phyloP scores from a whole-genome alignment of 2,113 vertebrate species.

The Pedetes capensis region DNA sequence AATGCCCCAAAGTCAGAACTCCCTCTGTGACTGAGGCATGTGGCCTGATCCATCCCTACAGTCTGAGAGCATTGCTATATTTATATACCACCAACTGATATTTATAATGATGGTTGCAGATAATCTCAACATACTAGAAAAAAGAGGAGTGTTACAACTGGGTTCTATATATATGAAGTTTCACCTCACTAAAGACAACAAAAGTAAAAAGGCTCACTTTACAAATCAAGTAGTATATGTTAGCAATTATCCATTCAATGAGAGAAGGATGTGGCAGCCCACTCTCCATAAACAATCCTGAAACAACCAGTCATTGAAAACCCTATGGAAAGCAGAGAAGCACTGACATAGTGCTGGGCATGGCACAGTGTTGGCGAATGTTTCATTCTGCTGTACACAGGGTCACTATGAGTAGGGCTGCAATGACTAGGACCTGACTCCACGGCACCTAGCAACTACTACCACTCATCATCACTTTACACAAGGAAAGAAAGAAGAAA shows the following conservation, averaged over 20 bases:
- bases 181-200: neutral
- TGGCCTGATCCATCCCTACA: neutral
- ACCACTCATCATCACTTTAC: neutral
- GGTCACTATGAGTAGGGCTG: too few species aligned
- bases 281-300: neutral
- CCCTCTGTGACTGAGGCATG: neutral
- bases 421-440: too few species aligned
- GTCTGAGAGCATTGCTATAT: neutral
- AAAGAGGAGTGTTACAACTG: neutral
- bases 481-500: neutral
- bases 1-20: neutral
- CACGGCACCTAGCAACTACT: too few species aligned
- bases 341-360: too few species aligned
- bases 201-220: neutral
- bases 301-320: too few species aligned
- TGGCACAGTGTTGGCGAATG: too few species aligned
- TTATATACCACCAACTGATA: neutral
- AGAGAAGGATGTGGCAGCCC: too few species aligned
- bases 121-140: neutral
- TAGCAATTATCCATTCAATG: slow-evolving; percentile 1
- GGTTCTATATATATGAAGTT: neutral
- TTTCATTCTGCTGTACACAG: too few species aligned
- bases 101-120: neutral
- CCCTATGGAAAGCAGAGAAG: too few species aligned
- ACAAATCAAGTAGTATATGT: neutral